Conservation (phyloP, 2,888 invertebrate species). For the Tenthredo scrophulariae region DNA sequence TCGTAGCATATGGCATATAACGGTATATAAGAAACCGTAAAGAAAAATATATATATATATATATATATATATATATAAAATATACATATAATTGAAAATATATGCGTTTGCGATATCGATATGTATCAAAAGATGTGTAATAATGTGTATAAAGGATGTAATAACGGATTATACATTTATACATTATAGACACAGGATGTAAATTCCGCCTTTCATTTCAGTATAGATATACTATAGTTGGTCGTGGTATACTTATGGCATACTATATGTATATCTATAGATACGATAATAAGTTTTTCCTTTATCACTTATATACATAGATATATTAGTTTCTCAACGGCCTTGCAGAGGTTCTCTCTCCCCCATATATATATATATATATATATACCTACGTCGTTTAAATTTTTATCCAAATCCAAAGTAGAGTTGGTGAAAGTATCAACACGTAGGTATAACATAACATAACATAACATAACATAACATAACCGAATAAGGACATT, state of each 20-base stretch:
- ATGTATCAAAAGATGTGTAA: neutral
- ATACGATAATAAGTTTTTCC: constrained; percentile 1
- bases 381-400: neutral
- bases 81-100: too few species aligned
- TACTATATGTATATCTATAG: neutral
- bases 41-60: neutral
- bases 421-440: neutral
- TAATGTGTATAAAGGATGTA: neutral
- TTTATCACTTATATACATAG: neutral
- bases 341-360: constrained; percentile 9
- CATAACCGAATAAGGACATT: neutral
- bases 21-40: neutral
- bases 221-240: neutral
- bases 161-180: neutral
- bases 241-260: neutral
- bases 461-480: neutral
- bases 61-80: too few species aligned
- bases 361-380: neutral
- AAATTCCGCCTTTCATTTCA: constrained; percentile 21
- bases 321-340: neutral
- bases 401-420: neutral
- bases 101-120: neutral
- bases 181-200: neutral
- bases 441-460: neutral
- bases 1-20: neutral